A percentile compares a stretch with the other conserved stretches of the same genome.
Evolutionary conservation across 2,797 vertebrate genomes (phyloP).

Genomic region (Aselliscus stoliczkanus): DNA sequence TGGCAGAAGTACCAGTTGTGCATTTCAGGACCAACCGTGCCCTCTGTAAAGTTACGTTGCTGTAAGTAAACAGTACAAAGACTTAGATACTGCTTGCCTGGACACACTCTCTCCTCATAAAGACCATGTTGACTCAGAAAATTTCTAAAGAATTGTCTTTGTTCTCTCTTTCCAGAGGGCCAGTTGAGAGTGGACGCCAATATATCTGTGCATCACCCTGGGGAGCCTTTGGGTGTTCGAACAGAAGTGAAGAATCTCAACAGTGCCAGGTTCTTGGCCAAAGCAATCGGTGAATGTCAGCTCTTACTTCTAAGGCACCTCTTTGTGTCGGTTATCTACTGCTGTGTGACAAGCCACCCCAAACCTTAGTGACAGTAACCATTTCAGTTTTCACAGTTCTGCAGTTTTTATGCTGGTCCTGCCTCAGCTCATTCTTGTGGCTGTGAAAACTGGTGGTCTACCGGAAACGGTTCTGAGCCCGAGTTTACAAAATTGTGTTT

Average conservation of each 20-base stretch:
- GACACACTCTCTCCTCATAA: not conserved
- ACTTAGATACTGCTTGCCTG: not conserved
- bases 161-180: constrained; percentile 87
- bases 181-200: constrained; percentile 98
- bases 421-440: not conserved
- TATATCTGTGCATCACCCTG: constrained; percentile 92
- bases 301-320: not conserved
- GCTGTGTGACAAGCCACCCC: not conserved
- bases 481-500: not conserved
- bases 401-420: not conserved
- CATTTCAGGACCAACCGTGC: not conserved
- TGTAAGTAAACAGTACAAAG: not conserved
- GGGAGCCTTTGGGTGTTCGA: constrained; percentile 90
- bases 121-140: not conserved
- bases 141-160: not conserved
- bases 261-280: constrained; percentile 91
- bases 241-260: constrained; percentile 99
- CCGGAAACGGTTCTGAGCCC: not conserved
- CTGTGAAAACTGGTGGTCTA: not conserved
- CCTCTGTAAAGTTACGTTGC: not conserved
- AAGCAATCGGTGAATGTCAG: constrained; percentile 86
- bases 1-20: not conserved
- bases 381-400: not conserved
- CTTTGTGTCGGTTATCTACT: not conserved
- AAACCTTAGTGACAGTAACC: not conserved